These are phyloP conservation scores for Anoplolepis gracilipes DNA, from an alignment of 1,140 invertebrate genomes.

Conservation along the genomic window DNA sequence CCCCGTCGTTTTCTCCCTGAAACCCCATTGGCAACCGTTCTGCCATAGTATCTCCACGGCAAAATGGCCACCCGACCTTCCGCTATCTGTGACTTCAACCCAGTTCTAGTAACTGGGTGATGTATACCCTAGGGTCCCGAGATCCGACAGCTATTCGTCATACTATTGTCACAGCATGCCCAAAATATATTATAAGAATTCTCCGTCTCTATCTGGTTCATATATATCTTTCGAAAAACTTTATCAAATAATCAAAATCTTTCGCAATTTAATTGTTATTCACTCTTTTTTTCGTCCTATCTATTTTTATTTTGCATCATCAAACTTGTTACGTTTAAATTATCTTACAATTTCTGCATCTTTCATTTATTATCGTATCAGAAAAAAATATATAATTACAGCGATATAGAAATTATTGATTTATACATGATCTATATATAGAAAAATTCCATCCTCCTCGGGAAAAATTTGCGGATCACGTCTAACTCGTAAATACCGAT, in stretches of 20 bases:
- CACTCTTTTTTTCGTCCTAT: not conserved
- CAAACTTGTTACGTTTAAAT: not conserved
- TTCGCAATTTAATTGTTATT: slow-evolving; percentile 13
- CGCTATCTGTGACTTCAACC: slow-evolving; percentile 64
- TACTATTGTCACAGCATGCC: slow-evolving; percentile 9
- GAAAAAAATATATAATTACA: not conserved
- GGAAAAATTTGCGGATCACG: not conserved
- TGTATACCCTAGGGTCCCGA: slow-evolving; percentile 22
- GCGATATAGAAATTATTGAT: too few relatives aligned
- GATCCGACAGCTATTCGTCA: slow-evolving; percentile 43
- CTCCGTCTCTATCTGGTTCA: not conserved
- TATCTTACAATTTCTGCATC: not conserved
- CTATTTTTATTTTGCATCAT: not conserved
- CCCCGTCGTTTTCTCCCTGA: slow-evolving; percentile 70
- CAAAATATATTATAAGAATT: slow-evolving; percentile 31
- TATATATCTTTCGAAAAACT: not conserved
- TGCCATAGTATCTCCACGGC: slow-evolving; percentile 76
- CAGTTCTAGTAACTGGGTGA: slow-evolving; percentile 46
- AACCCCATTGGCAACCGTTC: slow-evolving; percentile 80
- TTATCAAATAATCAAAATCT: not conserved
- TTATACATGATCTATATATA: not conserved
- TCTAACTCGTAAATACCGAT: not conserved
- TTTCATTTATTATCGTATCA: not conserved
- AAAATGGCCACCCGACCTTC: slow-evolving; percentile 79
- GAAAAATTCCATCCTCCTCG: not conserved